Evolutionary conservation across 2,797 vertebrate genomes (phyloP).

Genomic region (Apodemus agrarius): DNA sequence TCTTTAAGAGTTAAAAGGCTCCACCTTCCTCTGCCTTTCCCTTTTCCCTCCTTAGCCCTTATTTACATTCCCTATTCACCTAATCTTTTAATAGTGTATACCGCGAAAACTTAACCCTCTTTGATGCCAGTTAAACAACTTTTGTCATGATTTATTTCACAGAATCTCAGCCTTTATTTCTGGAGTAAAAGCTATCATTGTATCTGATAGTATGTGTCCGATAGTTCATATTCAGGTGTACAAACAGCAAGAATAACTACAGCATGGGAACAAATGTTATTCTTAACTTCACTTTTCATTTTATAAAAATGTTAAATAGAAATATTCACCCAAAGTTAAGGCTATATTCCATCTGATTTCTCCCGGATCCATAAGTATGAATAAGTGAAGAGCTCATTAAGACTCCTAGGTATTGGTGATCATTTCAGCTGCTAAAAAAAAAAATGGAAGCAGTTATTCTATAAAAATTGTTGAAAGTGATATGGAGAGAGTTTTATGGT

Average conservation of each 20-base stretch:
- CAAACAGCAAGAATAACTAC: not conserved
- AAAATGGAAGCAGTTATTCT: conserved; percentile 23
- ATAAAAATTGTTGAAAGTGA: conserved; percentile 3
- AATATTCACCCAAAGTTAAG: not conserved
- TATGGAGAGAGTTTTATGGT: conserved; percentile 25
- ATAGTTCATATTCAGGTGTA: not conserved
- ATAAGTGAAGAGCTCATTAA: conserved; percentile 36
- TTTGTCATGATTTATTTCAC: conserved; percentile 22
- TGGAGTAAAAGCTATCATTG: not conserved
- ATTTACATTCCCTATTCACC: not conserved
- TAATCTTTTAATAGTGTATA: not conserved
- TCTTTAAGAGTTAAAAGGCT: not conserved
- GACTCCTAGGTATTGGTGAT: not conserved
- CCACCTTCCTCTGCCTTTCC: not conserved
- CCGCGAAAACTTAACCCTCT: not conserved
- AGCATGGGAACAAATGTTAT: not conserved
- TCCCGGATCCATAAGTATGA: not conserved
- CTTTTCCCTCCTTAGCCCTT: not conserved
- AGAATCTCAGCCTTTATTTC: conserved; percentile 1
- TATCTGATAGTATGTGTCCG: not conserved
- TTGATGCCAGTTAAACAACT: not conserved
- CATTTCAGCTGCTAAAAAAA: conserved; percentile 65
- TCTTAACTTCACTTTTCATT: conserved; percentile 48
- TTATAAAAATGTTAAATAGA: conserved; percentile 4
- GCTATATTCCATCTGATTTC: not conserved